Evolutionary conservation across 64 coral and sea anemone genomes (phyloP), one percentile per base, ranked within the genome.

Genomic region (Anthopleura sola): DNA sequence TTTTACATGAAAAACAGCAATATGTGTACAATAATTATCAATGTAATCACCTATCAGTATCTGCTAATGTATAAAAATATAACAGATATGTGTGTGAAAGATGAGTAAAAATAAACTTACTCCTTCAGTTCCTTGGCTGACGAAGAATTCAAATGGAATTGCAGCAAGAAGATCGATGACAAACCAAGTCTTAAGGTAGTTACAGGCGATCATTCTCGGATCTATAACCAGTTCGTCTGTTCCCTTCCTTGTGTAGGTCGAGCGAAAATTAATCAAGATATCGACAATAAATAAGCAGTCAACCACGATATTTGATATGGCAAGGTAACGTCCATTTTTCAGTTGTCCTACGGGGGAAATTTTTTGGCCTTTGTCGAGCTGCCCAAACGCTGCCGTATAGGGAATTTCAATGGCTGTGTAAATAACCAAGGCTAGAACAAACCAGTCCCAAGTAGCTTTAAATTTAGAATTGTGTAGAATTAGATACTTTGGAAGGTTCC

Each of bases 141-240:
- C 37, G 51, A 96, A 91, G 56, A 95, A 95, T 62, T 99, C 97
- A 88, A 99, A 95, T 9, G 97, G 97, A 49, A 99, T 93, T 15
- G 97, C 97, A 8, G 97, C 89, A 23, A 95, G 53, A 39, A 90
- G 93, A 75, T 99, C 97, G 21, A 95, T 86, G n/a, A 92, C 69
- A 84, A 99, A 99, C 97, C 97, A 99, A 5, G 90, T 77, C 87
- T 95, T 89, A 3, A 99, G 81, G 88, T 99, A 99, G 77, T 99
- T 86, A 7, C 89, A 81, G 1, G 97, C 97, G 50, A 99, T 99
- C 75, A 81, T 91, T 34, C 90, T 89, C 13, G 97, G 97, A 17
- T 79, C 58, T 31, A 84, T 78, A 0, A 99, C 77, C 10, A 95
- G 71, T 29, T 85, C 84, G 5, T 90, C 90, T 3, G 90, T 88